Evolutionary conservation across 2,113 vertebrate species (phyloP).

Genomic region (Megaceryle torquata): DNA sequence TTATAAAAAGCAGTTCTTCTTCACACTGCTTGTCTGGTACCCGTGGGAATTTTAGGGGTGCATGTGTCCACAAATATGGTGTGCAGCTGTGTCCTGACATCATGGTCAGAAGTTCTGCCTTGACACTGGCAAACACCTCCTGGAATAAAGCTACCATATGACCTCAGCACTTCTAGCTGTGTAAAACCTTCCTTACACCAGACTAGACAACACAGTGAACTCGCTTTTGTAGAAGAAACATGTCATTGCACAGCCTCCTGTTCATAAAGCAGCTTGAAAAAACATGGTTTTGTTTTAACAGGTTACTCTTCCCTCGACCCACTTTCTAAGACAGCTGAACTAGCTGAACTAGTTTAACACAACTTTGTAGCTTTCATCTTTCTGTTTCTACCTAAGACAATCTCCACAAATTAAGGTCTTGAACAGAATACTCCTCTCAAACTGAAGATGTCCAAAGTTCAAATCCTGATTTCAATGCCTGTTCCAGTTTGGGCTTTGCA

Average conservation of each 20-base stretch:
- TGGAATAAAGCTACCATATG: background rate
- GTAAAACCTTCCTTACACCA: background rate
- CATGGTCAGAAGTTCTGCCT: background rate
- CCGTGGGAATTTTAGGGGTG: background rate
- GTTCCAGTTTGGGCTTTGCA: background rate
- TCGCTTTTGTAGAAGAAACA: background rate
- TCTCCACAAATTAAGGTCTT: background rate
- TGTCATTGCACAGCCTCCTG: background rate
- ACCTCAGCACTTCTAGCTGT: background rate
- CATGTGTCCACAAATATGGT: background rate
- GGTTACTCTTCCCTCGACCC: background rate
- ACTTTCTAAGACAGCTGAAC: background rate
- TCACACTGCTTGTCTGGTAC: background rate
- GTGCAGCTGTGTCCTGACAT: background rate
- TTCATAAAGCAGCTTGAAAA: background rate
- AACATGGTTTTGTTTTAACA: background rate
- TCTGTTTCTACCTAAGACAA: background rate
- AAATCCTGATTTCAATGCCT: background rate
- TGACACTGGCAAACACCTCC: background rate
- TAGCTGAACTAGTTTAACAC: background rate
- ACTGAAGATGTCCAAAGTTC: background rate
- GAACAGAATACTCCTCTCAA: background rate
- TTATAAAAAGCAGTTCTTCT: background rate
- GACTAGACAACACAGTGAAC: background rate
- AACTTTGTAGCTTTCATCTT: background rate